Percentiles rank a stretch among this genome's conserved stretches.
Conservation (phyloP, 2,113 vertebrate genomes). For the Loxodonta africana region DNA sequence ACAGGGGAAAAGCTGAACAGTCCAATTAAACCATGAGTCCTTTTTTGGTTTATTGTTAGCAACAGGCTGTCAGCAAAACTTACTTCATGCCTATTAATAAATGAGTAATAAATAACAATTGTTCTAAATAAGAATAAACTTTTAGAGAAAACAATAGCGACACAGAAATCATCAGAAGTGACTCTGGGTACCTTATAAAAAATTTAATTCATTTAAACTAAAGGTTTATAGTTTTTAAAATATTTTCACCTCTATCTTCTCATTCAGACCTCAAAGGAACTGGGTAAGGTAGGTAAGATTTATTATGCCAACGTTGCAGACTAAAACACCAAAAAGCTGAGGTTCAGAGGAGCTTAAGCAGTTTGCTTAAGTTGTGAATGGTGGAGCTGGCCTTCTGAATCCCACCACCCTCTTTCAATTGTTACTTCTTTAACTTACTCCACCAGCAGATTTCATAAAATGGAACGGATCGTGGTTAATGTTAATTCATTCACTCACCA, state of each 20-base stretch:
- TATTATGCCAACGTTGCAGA: neutral
- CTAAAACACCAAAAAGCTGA: neutral
- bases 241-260: neutral
- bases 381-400: neutral
- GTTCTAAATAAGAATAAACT: slow-evolving; percentile 67
- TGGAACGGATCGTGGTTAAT: neutral
- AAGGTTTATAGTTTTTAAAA: slow-evolving; percentile 61
- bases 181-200: slow-evolving; percentile 45
- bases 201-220: slow-evolving; percentile 60
- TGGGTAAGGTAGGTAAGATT: neutral
- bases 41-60: slow-evolving; percentile 64
- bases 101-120: slow-evolving; percentile 64
- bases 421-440: neutral
- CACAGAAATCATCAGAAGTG: slow-evolving; percentile 55
- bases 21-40: neutral
- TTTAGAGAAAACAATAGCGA: slow-evolving; percentile 36
- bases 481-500: neutral
- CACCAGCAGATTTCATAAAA: neutral
- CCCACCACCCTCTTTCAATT: neutral
- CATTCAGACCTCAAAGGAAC: slow-evolving; percentile 7
- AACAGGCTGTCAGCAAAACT: slow-evolving; percentile 62
- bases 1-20: neutral
- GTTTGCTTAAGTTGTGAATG: neutral
- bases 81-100: slow-evolving; percentile 72
- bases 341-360: neutral